Evolutionary conservation across 2,888 invertebrate genomes (phyloP), one percentile per base, ranked within the genome.

Genomic region (Drosophila nr. perissopoda): DNA sequence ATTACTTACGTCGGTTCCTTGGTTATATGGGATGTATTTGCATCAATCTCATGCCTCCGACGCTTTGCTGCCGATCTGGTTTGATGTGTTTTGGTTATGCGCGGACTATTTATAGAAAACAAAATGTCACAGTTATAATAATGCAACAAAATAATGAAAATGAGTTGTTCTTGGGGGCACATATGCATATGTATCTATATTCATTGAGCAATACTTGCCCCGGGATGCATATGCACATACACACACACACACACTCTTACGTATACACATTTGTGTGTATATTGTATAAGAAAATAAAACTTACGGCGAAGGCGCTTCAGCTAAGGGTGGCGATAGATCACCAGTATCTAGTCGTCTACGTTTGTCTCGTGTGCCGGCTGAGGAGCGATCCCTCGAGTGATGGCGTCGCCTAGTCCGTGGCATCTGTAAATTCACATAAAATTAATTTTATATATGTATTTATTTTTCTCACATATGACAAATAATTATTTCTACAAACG

Each of bases 321-420:
- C 73, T 72, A 87, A 78, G 80, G 86, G 76, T 67, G 90, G 89
- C 69, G 92, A 89, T 62, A 87, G 83, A 73, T 95, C 95, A 87
- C 94, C 94, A 59, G 94, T 93, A 76, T 96, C 96, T 53, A 96
- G 94, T 82, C 96, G 95, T 80, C 96, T 95, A 77, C 96, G 94
- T 93, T 97, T 97, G 76, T 95, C 93, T 79, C 92, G 89, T 74
- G 91, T 90, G 76, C 85, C 92, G 73, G 87, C 91, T 53, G 93
- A 92, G 75, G 93, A 92, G 81, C 95, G 94, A 78, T 95, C 95
- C 78, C 94, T 95, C 95, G 95, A 95, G 91, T 96, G 96, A 92
- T 96, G 96, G 94, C 96, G 96, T 94, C 97, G 96, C 89, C 96
- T 95, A 80, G 96, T 96, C 89, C 96, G 95, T 91, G 97, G 97